Conservation (phyloP, 2,797 vertebrate genomes). For the Kryptolebias ocellatus region DNA sequence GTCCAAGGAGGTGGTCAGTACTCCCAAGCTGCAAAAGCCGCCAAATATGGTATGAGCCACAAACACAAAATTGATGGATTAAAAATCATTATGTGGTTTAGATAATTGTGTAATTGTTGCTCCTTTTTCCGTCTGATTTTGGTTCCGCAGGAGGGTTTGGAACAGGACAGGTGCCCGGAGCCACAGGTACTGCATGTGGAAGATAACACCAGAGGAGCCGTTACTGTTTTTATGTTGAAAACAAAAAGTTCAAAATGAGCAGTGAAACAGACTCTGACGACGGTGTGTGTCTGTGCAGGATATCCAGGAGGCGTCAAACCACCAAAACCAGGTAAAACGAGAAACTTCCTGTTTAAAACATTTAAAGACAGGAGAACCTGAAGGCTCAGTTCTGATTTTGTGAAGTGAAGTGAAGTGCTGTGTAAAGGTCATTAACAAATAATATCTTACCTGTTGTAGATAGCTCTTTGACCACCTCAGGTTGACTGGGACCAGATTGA, state of each 20-base stretch:
- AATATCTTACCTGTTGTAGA: too few relatives aligned
- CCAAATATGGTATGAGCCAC: slow-evolving; percentile 44
- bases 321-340: slow-evolving; percentile 57
- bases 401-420: too few relatives aligned
- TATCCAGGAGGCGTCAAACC: slow-evolving; percentile 63
- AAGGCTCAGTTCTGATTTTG: too few relatives aligned
- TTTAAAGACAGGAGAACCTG: too few relatives aligned
- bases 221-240: not conserved
- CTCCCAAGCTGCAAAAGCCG: slow-evolving; percentile 62
- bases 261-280: slow-evolving; percentile 4
- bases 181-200: not conserved
- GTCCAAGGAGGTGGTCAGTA: slow-evolving; percentile 49
- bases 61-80: not conserved
- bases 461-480: too few relatives aligned
- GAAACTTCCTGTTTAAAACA: too few relatives aligned
- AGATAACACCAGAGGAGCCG: not conserved
- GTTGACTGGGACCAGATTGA: too few relatives aligned
- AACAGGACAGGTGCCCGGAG: slow-evolving; percentile 11
- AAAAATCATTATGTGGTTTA: too few relatives aligned
- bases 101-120: too few relatives aligned
- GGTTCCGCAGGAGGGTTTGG: not conserved
- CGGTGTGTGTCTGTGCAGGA: slow-evolving; percentile 29
- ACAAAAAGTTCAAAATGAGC: not conserved
- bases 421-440: too few relatives aligned
- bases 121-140: not conserved